phyloP scores from a whole-genome alignment of 2,113 vertebrate species.

The Rallus limicola region DNA sequence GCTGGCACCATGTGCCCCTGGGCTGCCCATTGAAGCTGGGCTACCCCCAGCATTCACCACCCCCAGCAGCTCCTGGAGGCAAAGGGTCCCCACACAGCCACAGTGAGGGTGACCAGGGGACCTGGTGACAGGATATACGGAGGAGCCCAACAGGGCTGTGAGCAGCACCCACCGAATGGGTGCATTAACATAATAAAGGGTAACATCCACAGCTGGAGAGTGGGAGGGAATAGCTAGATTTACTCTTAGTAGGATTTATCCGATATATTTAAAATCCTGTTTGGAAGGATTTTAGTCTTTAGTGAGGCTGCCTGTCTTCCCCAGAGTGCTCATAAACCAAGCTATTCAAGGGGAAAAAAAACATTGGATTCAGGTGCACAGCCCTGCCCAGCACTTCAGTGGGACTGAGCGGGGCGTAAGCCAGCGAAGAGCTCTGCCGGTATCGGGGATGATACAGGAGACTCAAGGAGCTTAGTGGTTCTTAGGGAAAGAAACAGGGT shows the following conservation, averaged over 20 bases:
- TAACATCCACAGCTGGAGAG: not conserved
- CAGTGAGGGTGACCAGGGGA: too few species aligned
- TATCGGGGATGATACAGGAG: not conserved
- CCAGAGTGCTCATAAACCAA: not conserved
- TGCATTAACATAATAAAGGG: not conserved
- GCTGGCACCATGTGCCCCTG: not conserved
- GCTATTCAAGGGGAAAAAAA: not conserved
- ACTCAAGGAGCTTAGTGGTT: slow-evolving; percentile 33
- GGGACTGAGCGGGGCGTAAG: not conserved
- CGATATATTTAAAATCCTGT: slow-evolving; percentile 19
- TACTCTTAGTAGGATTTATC: slow-evolving; percentile 25
- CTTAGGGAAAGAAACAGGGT: slow-evolving; percentile 24
- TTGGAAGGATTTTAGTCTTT: slow-evolving; percentile 34
- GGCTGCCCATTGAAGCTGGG: not conserved
- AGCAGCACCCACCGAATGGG: not conserved
- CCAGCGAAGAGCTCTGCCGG: slow-evolving; percentile 20
- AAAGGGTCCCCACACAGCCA: not conserved
- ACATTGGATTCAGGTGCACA: not conserved
- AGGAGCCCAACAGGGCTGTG: fast-evolving
- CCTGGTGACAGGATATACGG: too few species aligned
- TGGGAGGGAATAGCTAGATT: not conserved
- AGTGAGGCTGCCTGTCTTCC: not conserved
- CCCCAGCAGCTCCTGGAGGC: not conserved
- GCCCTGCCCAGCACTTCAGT: not conserved
- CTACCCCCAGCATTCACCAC: not conserved